Evolutionary conservation across 1,140 invertebrate genomes (phyloP), one percentile per base, ranked within the genome.

Genomic region (Cydia amplana): DNA sequence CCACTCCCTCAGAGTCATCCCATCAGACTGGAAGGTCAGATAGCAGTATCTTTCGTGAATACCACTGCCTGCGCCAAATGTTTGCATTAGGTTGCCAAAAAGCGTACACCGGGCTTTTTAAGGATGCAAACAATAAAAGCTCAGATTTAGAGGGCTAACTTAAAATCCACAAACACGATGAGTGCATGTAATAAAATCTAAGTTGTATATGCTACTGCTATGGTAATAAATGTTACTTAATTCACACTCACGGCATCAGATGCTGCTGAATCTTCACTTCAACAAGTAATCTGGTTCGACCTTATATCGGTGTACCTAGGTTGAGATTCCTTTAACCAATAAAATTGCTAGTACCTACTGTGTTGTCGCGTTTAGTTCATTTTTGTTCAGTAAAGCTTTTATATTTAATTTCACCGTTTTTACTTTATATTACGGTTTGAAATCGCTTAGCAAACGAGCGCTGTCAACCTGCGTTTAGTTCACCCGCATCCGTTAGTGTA

Each of bases 401-500:
- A 23, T 60, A 23, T 60, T 23, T 10, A 60, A 60, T 23, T 60
- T 60, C 23, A 60, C 55, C 55, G 55, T 60, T 60, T 60, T 23
- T 60, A 60, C 64, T 67, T 67, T 32, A 36, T 7, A 36, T 32
- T 67, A 16, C 28, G 18, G 64, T 36, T 10, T 16, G 32, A 36
- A 16, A 32, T 67, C 25, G 64, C 28, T 6, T 67, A 67, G n/a
- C 64, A 67, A 67, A 67, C 28, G 14, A 12, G 64, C 6, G 14
- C 10, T 67, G 64, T 67, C 64, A 67, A 67, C 64, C 64, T 67
- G 64, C 16, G 28, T 67, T 67, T 67, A 28, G 28, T 32, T 32
- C 25, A 67, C 64, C n/a, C 16, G 64, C n/a, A 32, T 67, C 64
- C 64, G 64, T 60, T 23, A 20, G 18, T 60, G 55, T 32, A 36